Evolutionary conservation across 2,113 vertebrate species (phyloP), one percentile per base, ranked within the genome.

Genomic region (Arenaria interpres): DNA sequence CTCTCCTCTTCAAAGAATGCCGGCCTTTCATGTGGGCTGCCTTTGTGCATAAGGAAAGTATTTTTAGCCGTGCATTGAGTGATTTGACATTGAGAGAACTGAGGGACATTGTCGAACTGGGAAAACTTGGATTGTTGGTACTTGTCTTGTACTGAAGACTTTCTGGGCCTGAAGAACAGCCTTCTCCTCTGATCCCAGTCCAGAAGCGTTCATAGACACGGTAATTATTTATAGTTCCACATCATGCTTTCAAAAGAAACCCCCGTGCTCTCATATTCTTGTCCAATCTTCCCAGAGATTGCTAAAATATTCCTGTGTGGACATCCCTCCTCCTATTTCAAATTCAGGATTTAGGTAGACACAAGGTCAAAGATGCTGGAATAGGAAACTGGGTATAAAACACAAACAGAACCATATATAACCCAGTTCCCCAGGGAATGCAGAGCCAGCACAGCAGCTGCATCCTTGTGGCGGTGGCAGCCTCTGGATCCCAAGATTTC

Each of bases 21-120:
- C 3, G 2, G 81, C 84, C 86, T 92, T 94, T 96, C 75, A 86
- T 92, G 71, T 63, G 50, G 67, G 59, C 82, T 69, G 86, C 37
- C 86, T 91, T 83, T 81, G 87, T 93, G 92, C 89, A 88, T 30
- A 64, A 67, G 63, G 59, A 8, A 46, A 75, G 68, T 97, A 96
- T 96, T 96, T 97, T 96, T 97, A 96, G 95, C 82, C 33, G 9
- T 11, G 68, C 50, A 43, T 37, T 23, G 82, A 89, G 57, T 46
- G 60, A 72, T 85, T 87, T 94, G 92, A 95, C 92, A 94, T 97
- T 96, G 95, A 94, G 90, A 94, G 88, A 93, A 86, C 85, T 74
- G 90, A 94, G 75, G 56, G 54, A 86, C 88, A 11, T 59, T 80
- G 74, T 77, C 39, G 13, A 43, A 59, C 76, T 59, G 63, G 0